phyloP scores from a whole-genome alignment of 1,140 invertebrate species.

The Sitophilus oryzae region DNA sequence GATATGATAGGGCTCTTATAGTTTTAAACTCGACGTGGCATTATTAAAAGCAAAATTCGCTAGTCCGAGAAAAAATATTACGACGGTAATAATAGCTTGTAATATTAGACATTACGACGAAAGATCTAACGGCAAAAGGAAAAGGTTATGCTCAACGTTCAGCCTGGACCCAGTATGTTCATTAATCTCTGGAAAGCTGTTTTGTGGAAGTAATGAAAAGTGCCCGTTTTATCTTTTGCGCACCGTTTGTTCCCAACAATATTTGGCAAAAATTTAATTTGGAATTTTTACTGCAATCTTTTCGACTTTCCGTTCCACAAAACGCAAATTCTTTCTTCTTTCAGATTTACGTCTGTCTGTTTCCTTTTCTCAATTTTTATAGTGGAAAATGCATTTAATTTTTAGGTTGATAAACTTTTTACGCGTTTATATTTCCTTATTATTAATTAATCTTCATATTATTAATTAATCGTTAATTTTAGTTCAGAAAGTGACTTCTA shows the following conservation, averaged over 20 bases:
- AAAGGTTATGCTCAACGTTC: not conserved
- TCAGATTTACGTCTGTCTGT: not conserved
- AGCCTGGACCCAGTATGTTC: not conserved
- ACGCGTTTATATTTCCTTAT: too few relatives aligned
- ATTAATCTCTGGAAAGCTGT: slow-evolving; percentile 4
- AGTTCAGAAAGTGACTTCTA: too few relatives aligned
- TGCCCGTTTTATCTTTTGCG: slow-evolving; percentile 9
- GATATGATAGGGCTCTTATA: too few relatives aligned
- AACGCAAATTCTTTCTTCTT: not conserved
- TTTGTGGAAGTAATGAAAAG: slow-evolving; percentile 9
- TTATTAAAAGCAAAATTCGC: too few relatives aligned
- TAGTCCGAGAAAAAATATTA: too few relatives aligned
- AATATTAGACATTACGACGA: not conserved
- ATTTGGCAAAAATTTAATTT: slow-evolving; percentile 11
- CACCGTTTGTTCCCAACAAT: slow-evolving; percentile 7
- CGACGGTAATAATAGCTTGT: too few relatives aligned
- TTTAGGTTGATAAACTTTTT: too few relatives aligned
- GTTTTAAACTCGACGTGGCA: too few relatives aligned
- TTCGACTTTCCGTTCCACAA: not conserved
- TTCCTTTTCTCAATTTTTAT: too few relatives aligned
- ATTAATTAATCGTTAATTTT: too few relatives aligned
- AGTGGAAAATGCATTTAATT: too few relatives aligned
- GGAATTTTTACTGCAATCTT: slow-evolving; percentile 1
- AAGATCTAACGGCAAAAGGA: not conserved
- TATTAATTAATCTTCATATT: too few relatives aligned